Percentiles rank a stretch among this genome's conserved stretches.
phyloP scores from a whole-genome alignment of 2,797 vertebrate genomes.

The Gymnopithys bicolor region DNA sequence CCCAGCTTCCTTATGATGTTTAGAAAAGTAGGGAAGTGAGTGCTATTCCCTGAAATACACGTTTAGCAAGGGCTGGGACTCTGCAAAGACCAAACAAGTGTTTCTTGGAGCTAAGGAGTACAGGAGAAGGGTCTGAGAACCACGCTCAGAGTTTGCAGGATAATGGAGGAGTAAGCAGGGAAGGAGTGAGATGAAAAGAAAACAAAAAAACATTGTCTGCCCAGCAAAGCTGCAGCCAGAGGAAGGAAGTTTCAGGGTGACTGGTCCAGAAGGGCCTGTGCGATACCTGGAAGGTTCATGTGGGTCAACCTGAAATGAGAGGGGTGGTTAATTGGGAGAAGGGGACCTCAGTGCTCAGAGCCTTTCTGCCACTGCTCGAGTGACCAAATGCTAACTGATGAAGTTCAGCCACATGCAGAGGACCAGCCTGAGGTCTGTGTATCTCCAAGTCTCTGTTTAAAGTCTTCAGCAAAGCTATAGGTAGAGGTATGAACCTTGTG shows the following conservation, averaged over 20 bases:
- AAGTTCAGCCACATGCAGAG: neutral
- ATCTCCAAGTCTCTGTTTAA: neutral
- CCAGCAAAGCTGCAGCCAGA: neutral
- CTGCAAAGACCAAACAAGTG: neutral
- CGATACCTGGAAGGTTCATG: neutral
- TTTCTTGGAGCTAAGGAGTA: neutral
- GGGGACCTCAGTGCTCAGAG: accelerated
- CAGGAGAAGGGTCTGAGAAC: neutral
- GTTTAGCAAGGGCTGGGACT: neutral
- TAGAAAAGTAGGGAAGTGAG: neutral
- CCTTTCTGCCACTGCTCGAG: neutral
- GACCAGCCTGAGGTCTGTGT: neutral
- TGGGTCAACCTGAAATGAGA: neutral
- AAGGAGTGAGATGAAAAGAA: neutral
- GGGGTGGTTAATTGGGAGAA: neutral
- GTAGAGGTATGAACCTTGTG: neutral
- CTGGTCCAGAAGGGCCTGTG: neutral
- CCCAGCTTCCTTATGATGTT: neutral
- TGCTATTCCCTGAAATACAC: neutral
- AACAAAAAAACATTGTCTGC: neutral
- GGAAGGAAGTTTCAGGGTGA: neutral
- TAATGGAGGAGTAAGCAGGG: neutral
- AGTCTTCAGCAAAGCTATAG: neutral
- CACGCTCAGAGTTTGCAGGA: neutral
- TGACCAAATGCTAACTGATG: neutral